Percentiles rank a stretch among this genome's conserved stretches.
phyloP scores from a whole-genome alignment of 2,888 invertebrate species.

The Psococerastis gibbosa region DNA sequence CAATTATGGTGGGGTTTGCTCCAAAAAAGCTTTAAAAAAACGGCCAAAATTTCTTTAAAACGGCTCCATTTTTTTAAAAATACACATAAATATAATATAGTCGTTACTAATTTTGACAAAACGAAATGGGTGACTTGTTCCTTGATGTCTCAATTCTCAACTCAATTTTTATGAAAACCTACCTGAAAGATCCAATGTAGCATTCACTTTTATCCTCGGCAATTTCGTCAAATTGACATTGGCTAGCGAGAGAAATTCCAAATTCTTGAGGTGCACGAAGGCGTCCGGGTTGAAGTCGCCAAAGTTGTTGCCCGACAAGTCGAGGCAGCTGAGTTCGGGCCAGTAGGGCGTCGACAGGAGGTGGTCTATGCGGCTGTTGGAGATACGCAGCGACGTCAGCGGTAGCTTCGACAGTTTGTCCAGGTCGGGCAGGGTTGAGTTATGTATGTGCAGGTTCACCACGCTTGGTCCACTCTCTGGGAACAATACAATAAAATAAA shows the following conservation, averaged over 20 bases:
- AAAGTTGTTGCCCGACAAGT: background rate
- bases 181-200: conserved; percentile 17
- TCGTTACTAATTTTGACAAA: no score
- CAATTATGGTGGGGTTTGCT: no score
- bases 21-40: no score
- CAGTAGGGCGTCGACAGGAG: background rate
- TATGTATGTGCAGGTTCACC: background rate
- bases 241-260: conserved; percentile 6
- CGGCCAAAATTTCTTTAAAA: no score
- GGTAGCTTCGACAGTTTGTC: background rate
- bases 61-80: no score
- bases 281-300: conserved; percentile 2
- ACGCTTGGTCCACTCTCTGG: background rate
- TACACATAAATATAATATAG: no score
- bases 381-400: background rate
- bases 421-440: background rate
- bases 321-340: background rate
- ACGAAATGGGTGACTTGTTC: no score
- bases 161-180: no score
- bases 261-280: background rate
- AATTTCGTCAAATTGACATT: conserved; percentile 25
- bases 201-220: background rate
- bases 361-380: background rate
- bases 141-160: no score
- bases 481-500: background rate